Conservation (phyloP, 2,797 vertebrate genomes). For the Scarus forsteni region DNA sequence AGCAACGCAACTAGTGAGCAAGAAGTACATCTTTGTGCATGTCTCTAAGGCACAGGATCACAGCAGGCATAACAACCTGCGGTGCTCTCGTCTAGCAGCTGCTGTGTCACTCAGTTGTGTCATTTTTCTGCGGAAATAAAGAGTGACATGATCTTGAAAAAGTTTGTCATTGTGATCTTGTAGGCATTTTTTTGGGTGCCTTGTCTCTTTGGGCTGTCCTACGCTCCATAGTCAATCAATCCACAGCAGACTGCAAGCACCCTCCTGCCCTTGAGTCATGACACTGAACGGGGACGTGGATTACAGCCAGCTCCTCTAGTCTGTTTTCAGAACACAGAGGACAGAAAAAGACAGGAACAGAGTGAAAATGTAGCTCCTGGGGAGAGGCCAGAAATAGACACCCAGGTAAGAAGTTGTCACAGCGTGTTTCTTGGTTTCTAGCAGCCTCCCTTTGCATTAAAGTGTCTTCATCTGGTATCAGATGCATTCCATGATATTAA, state of each 20-base stretch:
- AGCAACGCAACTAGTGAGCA: slow-evolving; percentile 1
- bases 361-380: slow-evolving; percentile 54
- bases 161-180: slow-evolving; percentile 43
- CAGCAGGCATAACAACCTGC: slow-evolving; percentile 21
- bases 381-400: slow-evolving; percentile 63
- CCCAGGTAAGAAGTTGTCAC: slow-evolving; percentile 47
- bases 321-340: slow-evolving; percentile 57
- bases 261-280: slow-evolving; percentile 67
- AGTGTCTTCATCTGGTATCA: slow-evolving; percentile 11
- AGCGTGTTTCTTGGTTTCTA: slow-evolving; percentile 43
- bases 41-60: slow-evolving; percentile 17
- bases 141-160: slow-evolving; percentile 25
- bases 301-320: slow-evolving; percentile 56
- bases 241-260: slow-evolving; percentile 46
- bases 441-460: slow-evolving; percentile 24
- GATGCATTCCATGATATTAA: slow-evolving; percentile 21
- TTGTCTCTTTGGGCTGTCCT: slow-evolving; percentile 40
- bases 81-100: slow-evolving; percentile 20
- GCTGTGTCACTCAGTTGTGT: slow-evolving; percentile 39
- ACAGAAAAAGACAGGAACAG: slow-evolving; percentile 49
- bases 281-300: slow-evolving; percentile 60
- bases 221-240: slow-evolving; percentile 58
- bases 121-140: slow-evolving; percentile 7
- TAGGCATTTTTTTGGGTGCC: slow-evolving; percentile 39
- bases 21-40: background rate